These are phyloP conservation scores for Maccullochella peelii DNA, from an alignment of 2,113 vertebrate genomes.

Conservation along the genomic window DNA sequence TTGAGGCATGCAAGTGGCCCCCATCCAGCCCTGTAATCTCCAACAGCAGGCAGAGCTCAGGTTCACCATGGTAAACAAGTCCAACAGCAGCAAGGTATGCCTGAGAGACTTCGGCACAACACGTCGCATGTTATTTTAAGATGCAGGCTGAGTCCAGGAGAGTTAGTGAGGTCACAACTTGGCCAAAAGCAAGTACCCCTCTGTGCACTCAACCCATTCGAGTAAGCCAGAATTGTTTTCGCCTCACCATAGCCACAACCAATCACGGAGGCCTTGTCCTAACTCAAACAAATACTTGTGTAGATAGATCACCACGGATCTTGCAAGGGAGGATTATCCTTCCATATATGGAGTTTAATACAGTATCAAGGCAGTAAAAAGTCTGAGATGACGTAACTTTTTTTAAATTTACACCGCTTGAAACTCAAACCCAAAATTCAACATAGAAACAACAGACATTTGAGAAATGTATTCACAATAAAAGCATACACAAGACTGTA, in stretches of 20 bases:
- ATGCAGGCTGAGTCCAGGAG: conserved; percentile 47
- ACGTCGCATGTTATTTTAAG: conserved; percentile 64
- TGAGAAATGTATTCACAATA: background rate
- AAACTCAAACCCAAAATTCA: background rate
- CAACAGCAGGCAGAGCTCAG: conserved; percentile 36
- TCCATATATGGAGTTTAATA: conserved; percentile 59
- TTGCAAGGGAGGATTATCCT: conserved; percentile 27
- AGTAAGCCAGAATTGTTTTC: conserved; percentile 40
- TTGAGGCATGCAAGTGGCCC: conserved; percentile 6
- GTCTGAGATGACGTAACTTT: background rate
- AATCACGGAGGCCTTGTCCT: conserved; percentile 34
- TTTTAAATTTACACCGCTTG: background rate
- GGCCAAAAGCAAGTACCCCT: conserved; percentile 44
- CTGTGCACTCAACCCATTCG: conserved; percentile 43
- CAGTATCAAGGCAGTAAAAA: conserved; percentile 2
- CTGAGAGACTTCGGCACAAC: conserved; percentile 53
- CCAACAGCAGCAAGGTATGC: conserved; percentile 59
- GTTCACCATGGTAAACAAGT: conserved; percentile 54
- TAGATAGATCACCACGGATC: conserved; percentile 48
- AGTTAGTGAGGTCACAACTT: conserved; percentile 62
- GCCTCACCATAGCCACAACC: conserved; percentile 41
- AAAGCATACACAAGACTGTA: background rate
- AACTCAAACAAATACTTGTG: conserved; percentile 69
- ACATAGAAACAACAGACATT: conserved; percentile 11
- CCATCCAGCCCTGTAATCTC: conserved; percentile 39